Conservation (phyloP, 2,113 vertebrate species). For the Sapayoa aenigma region DNA sequence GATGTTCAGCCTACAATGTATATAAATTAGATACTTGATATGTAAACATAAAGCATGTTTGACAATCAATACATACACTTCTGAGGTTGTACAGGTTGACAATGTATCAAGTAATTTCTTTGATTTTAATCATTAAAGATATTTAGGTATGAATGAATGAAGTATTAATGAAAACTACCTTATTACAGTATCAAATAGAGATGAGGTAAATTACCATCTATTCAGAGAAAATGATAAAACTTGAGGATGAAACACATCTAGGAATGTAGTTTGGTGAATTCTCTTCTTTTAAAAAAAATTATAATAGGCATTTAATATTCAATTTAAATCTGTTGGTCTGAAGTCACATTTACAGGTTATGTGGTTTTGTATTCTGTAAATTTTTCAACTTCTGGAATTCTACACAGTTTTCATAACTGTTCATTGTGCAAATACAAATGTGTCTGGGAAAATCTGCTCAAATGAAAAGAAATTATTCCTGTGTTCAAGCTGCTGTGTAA, state of each 20-base stretch:
- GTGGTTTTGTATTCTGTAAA: neutral
- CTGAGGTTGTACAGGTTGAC: neutral
- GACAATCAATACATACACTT: neutral
- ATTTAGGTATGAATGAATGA: neutral
- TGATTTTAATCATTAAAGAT: neutral
- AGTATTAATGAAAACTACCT: neutral
- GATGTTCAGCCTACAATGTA: neutral
- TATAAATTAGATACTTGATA: neutral
- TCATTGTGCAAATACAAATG: neutral
- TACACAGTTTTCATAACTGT: neutral
- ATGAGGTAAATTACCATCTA: neutral
- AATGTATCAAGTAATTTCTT: neutral
- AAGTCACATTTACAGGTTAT: neutral
- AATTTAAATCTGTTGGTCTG: neutral
- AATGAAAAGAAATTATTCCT: neutral
- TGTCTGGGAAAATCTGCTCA: neutral
- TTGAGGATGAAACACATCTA: neutral
- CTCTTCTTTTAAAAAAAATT: neutral
- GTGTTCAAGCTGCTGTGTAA: neutral
- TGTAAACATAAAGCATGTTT: neutral
- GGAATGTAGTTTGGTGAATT: neutral
- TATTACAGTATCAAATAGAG: neutral
- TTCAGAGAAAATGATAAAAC: neutral
- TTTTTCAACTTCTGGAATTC: neutral
- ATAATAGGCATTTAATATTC: neutral